Conservation (phyloP, 2,888 invertebrate genomes). For the Drosophila testacea region DNA sequence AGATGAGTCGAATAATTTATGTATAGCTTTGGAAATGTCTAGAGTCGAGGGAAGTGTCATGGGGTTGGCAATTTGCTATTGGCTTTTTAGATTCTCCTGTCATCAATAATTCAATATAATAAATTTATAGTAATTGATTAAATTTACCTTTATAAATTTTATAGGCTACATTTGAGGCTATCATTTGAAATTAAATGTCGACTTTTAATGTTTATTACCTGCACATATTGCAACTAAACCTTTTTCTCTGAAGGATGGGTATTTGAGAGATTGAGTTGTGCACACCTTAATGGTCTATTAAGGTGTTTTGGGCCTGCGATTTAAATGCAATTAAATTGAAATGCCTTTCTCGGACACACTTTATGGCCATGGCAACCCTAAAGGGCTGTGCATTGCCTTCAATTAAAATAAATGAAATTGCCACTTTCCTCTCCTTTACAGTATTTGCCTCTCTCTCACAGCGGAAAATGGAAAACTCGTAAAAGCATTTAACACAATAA, state of each 20-base stretch:
- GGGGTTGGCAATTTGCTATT: constrained; percentile 10
- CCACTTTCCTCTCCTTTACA: neutral
- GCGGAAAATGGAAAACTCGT: constrained; percentile 35
- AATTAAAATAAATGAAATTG: constrained; percentile 75
- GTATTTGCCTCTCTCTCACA: neutral
- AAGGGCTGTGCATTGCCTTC: constrained; percentile 44
- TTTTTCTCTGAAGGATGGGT: constrained; percentile 10
- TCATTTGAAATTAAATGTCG: constrained; percentile 51
- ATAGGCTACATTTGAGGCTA: constrained; percentile 30
- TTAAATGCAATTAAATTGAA: constrained; percentile 75
- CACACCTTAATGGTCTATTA: constrained; percentile 70
- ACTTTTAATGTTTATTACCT: constrained; percentile 68
- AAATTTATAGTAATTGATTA: constrained; percentile 56
- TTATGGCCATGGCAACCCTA: constrained; percentile 44
- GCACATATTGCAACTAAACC: constrained; percentile 60
- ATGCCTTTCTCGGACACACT: constrained; percentile 48
- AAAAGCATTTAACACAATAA: constrained; percentile 61
- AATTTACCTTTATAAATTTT: constrained; percentile 56
- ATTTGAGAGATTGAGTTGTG: neutral
- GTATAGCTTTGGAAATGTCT: constrained; percentile 13
- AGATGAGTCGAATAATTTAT: constrained; percentile 42
- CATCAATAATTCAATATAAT: constrained; percentile 45
- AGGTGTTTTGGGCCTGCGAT: constrained; percentile 65
- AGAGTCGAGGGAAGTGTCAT: neutral
- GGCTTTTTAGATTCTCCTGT: constrained; percentile 6